Evolutionary conservation across 1,140 invertebrate genomes (phyloP), one percentile per base, ranked within the genome.

Genomic region (Leptinotarsa texana): DNA sequence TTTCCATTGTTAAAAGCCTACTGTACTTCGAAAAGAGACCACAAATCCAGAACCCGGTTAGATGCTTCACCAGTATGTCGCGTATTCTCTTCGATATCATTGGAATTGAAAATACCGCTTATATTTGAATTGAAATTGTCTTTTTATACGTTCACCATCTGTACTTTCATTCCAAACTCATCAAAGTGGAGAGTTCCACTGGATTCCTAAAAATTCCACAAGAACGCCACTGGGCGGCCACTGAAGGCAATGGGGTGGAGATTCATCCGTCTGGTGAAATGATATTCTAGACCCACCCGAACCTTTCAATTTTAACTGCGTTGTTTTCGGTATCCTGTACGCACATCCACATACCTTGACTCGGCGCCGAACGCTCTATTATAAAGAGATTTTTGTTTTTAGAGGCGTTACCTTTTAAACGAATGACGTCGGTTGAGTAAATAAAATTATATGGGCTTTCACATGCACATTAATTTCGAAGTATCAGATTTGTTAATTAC

Each of bases 361-460:
- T 47, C 42, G 24, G 77, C 77, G 77, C 77, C 79, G 72, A 51
- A 61, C 74, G 72, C 51, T 73, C 75, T 72, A 80, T 80, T 80
- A 80, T 80, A 79, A 79, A 78, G 77, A 80, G 77, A 80, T 80
- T 76, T 80, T 77, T 77, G 77, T 80, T 80, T 80, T 77, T 73
- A 70, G 74, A 72, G 79, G 79, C 79, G 79, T 78, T 78, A 76
- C 79, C 72, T 77, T 69, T 76, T 75, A 79, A 76, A 77, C 71
- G 70, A 68, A 42, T 69, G 42, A 78, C 75, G 77, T 80, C 77
- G 76, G 77, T 74, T 80, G 77, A 76, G 77, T 79, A 80, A 80
- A 80, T 79, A 80, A 80, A 80, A 78, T 80, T 80, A 78, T 80
- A 80, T 72, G 68, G 74, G 71, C 77, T 80, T 77, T 80, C 51